A percentile compares a stretch with the other conserved stretches of the same genome.
These are phyloP conservation scores for Saccopteryx bilineata DNA, from an alignment of 2,113 vertebrate genomes.

Conservation along the genomic window DNA sequence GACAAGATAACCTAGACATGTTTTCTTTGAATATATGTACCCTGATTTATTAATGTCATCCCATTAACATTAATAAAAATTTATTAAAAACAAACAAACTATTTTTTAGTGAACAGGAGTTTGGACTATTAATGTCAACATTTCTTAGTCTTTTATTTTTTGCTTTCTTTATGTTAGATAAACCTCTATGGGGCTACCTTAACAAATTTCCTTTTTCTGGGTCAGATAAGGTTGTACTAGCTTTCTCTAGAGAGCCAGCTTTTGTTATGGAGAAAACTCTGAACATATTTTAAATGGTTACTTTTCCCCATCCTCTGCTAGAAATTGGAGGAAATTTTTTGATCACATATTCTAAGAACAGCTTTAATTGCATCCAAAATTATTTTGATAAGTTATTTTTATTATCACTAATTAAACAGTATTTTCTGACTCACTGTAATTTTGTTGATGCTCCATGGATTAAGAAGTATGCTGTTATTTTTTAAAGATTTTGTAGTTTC, in stretches of 20 bases:
- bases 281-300: neutral
- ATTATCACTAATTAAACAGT: neutral
- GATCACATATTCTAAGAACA: neutral
- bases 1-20: too few relatives aligned
- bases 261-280: neutral
- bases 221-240: neutral
- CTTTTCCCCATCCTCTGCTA: neutral
- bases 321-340: neutral
- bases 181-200: neutral
- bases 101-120: neutral
- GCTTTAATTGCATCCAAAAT: neutral
- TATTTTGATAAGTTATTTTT: neutral
- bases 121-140: neutral
- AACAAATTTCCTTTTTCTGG: neutral
- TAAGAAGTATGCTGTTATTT: neutral
- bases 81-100: too few relatives aligned
- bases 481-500: neutral
- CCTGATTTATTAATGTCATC: too few relatives aligned
- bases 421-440: neutral
- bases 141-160: conserved; percentile 36
- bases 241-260: neutral
- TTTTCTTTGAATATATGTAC: too few relatives aligned
- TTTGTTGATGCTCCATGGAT: neutral
- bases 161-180: neutral
- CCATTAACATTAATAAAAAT: too few relatives aligned